These are phyloP conservation scores for Puffinus mauretanicus DNA, from an alignment of 2,113 vertebrate species.

Conservation along the genomic window DNA sequence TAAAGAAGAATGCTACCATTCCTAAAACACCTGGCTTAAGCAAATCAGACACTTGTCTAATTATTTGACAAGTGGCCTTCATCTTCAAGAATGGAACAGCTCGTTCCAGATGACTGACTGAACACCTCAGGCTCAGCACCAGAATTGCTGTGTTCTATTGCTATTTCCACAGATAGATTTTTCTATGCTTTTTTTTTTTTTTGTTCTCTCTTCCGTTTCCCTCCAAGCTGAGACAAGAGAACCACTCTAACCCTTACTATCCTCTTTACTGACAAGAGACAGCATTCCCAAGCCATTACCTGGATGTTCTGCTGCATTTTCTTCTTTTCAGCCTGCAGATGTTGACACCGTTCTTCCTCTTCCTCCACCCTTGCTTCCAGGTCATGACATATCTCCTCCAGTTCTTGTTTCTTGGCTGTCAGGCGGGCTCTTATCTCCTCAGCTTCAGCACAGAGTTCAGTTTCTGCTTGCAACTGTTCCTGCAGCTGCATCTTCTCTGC, in stretches of 20 bases:
- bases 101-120: neutral
- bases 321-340: slow-evolving; percentile 86
- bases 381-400: slow-evolving; percentile 97
- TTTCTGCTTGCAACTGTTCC: slow-evolving; percentile 97
- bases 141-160: neutral
- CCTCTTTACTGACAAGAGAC: neutral
- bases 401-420: slow-evolving; percentile 92
- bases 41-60: neutral
- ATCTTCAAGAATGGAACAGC: neutral
- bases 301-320: slow-evolving; percentile 98
- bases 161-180: neutral
- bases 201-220: neutral
- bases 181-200: neutral
- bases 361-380: slow-evolving; percentile 95
- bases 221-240: neutral
- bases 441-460: slow-evolving; percentile 93
- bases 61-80: neutral
- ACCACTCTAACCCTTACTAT: neutral
- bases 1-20: neutral
- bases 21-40: neutral
- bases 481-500: slow-evolving; percentile 94
- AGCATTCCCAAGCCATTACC: slow-evolving; percentile 58
- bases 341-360: slow-evolving; percentile 91
- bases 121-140: neutral
- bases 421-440: slow-evolving; percentile 95